Evolutionary conservation across 1,140 invertebrate species (phyloP), one percentile per base, ranked within the genome.

Genomic region (Atta cephalotes): DNA sequence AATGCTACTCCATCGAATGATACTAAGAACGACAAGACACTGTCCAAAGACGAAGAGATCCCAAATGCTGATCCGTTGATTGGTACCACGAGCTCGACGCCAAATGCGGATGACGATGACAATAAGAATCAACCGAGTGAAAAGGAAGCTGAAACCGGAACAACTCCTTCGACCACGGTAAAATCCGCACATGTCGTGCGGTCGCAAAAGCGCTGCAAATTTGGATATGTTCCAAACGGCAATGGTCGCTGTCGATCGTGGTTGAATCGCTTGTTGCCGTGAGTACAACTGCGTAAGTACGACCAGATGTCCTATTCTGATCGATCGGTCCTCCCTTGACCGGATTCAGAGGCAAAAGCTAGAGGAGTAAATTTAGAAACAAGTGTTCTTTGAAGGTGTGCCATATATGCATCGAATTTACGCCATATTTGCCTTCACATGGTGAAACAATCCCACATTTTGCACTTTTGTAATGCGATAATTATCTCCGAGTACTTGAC

Each of bases 241-340:
- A 62, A 76, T 3, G 90, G 92, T 35, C 89, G 90, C 49, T 93
- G 92, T 35, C 85, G 92, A 28, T 84, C 88, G 56, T 86, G 85
- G 66, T 31, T 92, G 28, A 14, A 16, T 89, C 90, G 39, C 18
- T 71, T 92, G 49, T 66, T 93, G 53, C 92, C 92, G 89, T 93
- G 84, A 92, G 88, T 92, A 77, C 31, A 10, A 49, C 7, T n/a
- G 21, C 28, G 18, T 60, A 6, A 2, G 9, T n/a, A 10, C 39
- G 10, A 68, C 16, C 68, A 45, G 10, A 56, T 39, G 66, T 12
- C 18, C 12, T 31, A 2, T 9, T 31, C 12, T 35, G 18, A 78
- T 70, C 2, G 45, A 66, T 51, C 3, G 28, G 0, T 65, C 6
- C 16, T 78, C 7, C 16, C 2, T 21, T 16, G 14, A 74, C 1